phyloP scores from a whole-genome alignment of 1,140 invertebrate species.

The Trachelipus rathkii region DNA sequence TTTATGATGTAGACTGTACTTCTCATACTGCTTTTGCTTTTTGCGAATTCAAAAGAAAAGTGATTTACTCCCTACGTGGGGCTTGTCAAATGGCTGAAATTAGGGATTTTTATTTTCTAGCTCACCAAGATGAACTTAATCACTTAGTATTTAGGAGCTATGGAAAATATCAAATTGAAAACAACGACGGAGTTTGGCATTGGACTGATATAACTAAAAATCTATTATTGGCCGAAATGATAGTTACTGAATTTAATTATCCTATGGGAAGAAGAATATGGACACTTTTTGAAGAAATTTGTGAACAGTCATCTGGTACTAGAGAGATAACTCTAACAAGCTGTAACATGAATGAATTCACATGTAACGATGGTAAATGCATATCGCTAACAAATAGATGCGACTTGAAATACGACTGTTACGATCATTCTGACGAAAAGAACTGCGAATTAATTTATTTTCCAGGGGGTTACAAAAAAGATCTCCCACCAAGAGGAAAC shows the following conservation, averaged over 20 bases:
- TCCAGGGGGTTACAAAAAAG: conserved; percentile 16
- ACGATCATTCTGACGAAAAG: conserved; percentile 28
- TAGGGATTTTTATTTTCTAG: conserved; percentile 7
- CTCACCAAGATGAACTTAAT: neutral
- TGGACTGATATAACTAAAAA: conserved; percentile 1
- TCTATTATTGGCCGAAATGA: neutral
- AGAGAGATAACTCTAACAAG: conserved; percentile 12
- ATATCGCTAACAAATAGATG: conserved; percentile 18
- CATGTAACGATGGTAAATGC: conserved; percentile 24
- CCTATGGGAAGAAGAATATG: conserved; percentile 22
- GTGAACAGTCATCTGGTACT: conserved; percentile 8
- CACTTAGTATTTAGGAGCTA: conserved; percentile 10
- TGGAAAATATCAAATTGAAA: conserved; percentile 19
- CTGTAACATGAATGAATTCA: conserved; percentile 9
- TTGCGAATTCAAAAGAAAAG: neutral
- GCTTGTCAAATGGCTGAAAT: conserved; percentile 21
- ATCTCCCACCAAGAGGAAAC: conserved; percentile 19
- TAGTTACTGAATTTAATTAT: neutral
- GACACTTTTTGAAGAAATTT: neutral
- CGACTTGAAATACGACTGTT: conserved; percentile 30
- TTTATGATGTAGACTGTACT: conserved; percentile 16
- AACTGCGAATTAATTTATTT: conserved; percentile 29
- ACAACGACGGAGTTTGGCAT: neutral
- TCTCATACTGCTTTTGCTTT: conserved; percentile 6
- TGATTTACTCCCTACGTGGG: conserved; percentile 9